phyloP scores from a whole-genome alignment of 2,888 invertebrate genomes.

The Cantharis rufa region DNA sequence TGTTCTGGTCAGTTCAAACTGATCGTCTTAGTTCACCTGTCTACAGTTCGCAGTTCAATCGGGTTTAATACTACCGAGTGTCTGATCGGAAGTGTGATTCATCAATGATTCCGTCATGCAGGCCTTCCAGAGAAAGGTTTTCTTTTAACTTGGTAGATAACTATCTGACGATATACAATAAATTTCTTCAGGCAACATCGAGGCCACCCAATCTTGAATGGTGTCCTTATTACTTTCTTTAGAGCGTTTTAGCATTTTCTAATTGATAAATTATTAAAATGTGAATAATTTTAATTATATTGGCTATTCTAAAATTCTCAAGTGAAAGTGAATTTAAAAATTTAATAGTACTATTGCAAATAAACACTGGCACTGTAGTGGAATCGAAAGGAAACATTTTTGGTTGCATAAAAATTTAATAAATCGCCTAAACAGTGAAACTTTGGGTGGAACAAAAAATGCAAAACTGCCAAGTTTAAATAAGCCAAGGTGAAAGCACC shows the following conservation, averaged over 20 bases:
- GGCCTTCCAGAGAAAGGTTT: too few species aligned
- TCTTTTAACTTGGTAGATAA: too few species aligned
- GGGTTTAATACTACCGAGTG: too few species aligned
- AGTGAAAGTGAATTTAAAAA: neutral
- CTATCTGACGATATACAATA: too few species aligned
- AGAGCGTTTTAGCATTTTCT: neutral
- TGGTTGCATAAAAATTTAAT: neutral
- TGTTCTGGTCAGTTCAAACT: too few species aligned
- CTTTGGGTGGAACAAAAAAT: neutral
- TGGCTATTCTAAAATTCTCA: neutral
- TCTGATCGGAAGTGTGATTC: too few species aligned
- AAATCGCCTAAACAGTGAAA: neutral
- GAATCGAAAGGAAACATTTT: neutral
- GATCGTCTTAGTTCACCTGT: too few species aligned
- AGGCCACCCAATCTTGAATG: neutral
- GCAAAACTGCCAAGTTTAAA: neutral
- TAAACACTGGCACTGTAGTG: neutral
- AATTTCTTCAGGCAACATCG: too few species aligned
- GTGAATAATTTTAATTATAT: neutral
- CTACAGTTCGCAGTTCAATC: too few species aligned
- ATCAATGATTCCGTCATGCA: too few species aligned
- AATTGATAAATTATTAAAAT: neutral
- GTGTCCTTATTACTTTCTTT: neutral
- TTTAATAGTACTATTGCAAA: neutral
- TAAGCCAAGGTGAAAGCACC: neutral